These are phyloP conservation scores for Agrochola lychnidis DNA, from an alignment of 2,888 invertebrate species.

Conservation along the genomic window DNA sequence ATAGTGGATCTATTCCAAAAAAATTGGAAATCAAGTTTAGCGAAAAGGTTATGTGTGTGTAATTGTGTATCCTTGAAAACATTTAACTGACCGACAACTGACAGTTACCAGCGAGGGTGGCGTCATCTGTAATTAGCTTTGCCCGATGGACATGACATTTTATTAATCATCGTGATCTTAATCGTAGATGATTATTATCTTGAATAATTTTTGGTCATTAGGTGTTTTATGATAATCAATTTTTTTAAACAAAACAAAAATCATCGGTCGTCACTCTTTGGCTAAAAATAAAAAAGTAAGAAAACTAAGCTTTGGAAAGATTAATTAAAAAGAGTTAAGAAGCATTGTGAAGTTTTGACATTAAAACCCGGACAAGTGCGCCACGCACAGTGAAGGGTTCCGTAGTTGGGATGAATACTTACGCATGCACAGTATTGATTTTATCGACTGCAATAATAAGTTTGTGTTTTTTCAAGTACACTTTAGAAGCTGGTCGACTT, in stretches of 20 bases:
- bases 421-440: not conserved
- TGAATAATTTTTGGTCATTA: not conserved
- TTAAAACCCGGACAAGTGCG: not conserved
- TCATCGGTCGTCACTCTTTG: not conserved
- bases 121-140: too few relatives aligned
- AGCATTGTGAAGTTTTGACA: conserved; percentile 8
- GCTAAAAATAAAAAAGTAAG: conserved; percentile 1
- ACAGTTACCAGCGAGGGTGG: too few relatives aligned
- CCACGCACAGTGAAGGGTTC: not conserved
- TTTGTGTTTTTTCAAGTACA: not conserved
- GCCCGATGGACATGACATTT: not conserved
- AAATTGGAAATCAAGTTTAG: too few relatives aligned
- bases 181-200: not conserved
- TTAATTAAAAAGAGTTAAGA: conserved; percentile 1
- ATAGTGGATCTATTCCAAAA: too few relatives aligned
- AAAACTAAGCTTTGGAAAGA: conserved; percentile 24
- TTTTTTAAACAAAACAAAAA: not conserved
- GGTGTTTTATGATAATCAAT: not conserved
- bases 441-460: not conserved
- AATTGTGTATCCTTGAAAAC: too few relatives aligned
- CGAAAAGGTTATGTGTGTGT: too few relatives aligned
- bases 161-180: not conserved
- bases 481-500: not conserved
- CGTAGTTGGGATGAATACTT: not conserved
- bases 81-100: too few relatives aligned